Evolutionary conservation across 1,140 invertebrate genomes (phyloP).

Genomic region (Papilio polytes): DNA sequence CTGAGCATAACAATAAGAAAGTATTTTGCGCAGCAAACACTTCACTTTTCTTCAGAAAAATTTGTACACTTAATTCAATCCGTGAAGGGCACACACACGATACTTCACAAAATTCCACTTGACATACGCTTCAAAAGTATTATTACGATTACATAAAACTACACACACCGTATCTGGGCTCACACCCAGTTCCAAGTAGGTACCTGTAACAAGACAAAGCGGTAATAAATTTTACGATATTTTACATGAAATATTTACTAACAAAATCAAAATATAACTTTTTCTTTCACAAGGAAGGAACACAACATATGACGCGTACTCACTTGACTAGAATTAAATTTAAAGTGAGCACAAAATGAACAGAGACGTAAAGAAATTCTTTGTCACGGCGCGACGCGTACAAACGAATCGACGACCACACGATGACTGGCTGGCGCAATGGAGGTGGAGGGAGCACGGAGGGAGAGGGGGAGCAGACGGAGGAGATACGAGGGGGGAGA

Average conservation of each 20-base stretch:
- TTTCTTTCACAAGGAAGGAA: constrained; percentile 38
- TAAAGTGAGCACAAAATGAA: constrained; percentile 68
- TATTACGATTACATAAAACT: constrained; percentile 79
- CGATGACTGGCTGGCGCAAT: constrained; percentile 77
- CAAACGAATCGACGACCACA: constrained; percentile 55
- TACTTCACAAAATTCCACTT: constrained; percentile 60
- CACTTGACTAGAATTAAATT: constrained; percentile 61
- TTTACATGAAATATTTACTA: constrained; percentile 36
- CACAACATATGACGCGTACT: constrained; percentile 55
- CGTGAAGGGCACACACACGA: constrained; percentile 52
- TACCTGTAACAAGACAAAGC: constrained; percentile 83
- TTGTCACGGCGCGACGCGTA: constrained; percentile 50
- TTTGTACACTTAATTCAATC: constrained; percentile 59
- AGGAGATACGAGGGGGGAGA: constrained; percentile 77
- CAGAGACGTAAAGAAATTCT: constrained; percentile 73
- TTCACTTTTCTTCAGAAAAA: constrained; percentile 64
- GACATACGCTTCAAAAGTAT: constrained; percentile 66
- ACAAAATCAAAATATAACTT: background rate
- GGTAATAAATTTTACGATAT: constrained; percentile 65
- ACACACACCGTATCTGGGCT: constrained; percentile 79
- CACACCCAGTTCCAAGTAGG: constrained; percentile 79
- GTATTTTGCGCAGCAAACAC: constrained; percentile 55
- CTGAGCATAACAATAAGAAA: constrained; percentile 61
- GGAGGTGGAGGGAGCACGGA: constrained; percentile 54
- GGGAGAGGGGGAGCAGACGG: constrained; percentile 70